Base-by-base conservation (phyloP, 2,888 invertebrate species). In the Catocala nupta region DNA sequence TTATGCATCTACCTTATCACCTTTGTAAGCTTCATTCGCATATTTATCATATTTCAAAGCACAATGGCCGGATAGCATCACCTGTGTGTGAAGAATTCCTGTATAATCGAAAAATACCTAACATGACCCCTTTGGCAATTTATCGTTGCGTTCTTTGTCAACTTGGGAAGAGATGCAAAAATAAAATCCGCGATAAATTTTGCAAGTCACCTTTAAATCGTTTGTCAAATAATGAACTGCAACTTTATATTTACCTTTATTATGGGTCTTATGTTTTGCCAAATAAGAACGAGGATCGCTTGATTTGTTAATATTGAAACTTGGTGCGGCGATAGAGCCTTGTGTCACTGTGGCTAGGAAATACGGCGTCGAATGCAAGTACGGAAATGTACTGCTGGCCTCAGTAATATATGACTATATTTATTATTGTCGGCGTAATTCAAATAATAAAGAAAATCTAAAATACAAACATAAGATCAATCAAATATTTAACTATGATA, bases 201-300 rank as follows among this genome's bases (percentile, higher is more conserved):
- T 81, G 83, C 90, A 78, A 89, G 87, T 91, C 90, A 90, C 89
- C 87, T 86, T 87, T 81, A 82, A 84, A 87, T 90, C 90, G 86
- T 91, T 91, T 90, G 88, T 91, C 91, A 91, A 88, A 88, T 84
- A 86, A 83, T 83, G 84, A 81, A 80, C 71, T 68, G 68, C 84
- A 75, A 81, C 73, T 71, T 81, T 75, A 75, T 53, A 49, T 62
- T 56, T 73, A 63, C 79, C 39, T 42, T 57, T 44, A 11, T 39
- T 25, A 5, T 47, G 50, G 63, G 63, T 69, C 61, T 79, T 78
- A 74, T 42, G 9, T 10, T 6, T 33, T 12, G 51, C 0, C 36
- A 7, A 11, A 52, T 73, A 85, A 75, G 71, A 76, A 47, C 64
- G 58, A 65, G 65, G 71, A 73, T 82, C 58, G 39, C 51, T 60